Conservation (phyloP, 2,113 vertebrate species). For the Laticauda laticaudata region DNA sequence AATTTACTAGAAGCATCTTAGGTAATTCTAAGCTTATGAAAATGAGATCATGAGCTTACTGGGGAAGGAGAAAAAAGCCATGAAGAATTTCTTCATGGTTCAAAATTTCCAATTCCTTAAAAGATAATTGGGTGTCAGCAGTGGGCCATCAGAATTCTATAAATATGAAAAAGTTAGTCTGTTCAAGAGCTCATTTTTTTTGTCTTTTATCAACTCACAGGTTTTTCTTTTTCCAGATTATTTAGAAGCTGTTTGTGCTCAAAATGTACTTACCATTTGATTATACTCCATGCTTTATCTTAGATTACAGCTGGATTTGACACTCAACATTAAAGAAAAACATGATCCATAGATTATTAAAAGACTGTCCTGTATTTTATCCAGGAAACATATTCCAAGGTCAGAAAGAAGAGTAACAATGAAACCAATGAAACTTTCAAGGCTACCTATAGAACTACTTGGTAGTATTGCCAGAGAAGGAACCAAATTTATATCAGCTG, state of each 20-base stretch:
- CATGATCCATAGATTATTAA: not conserved
- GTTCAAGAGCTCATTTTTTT: not conserved
- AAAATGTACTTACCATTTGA: not conserved
- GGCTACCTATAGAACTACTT: not conserved
- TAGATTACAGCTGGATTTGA: not conserved
- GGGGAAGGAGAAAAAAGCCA: not conserved
- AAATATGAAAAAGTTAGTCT: not conserved
- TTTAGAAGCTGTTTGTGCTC: slow-evolving; percentile 1
- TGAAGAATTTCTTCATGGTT: not conserved
- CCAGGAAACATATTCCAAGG: accelerated
- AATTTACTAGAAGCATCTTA: not conserved
- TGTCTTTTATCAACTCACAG: not conserved
- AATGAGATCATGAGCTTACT: not conserved
- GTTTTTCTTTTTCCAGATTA: not conserved
- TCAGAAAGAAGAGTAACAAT: not conserved
- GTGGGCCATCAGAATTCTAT: not conserved
- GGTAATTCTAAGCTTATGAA: not conserved
- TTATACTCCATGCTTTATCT: not conserved
- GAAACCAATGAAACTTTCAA: not conserved
- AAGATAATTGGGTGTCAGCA: not conserved
- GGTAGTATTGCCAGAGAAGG: not conserved
- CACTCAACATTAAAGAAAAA: not conserved
- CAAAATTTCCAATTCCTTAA: not conserved
- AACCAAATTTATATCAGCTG: not conserved
- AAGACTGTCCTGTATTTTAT: slow-evolving; percentile 3